Evolutionary conservation across 2,888 invertebrate genomes (phyloP).

Genomic region (Autographa pulchrina): DNA sequence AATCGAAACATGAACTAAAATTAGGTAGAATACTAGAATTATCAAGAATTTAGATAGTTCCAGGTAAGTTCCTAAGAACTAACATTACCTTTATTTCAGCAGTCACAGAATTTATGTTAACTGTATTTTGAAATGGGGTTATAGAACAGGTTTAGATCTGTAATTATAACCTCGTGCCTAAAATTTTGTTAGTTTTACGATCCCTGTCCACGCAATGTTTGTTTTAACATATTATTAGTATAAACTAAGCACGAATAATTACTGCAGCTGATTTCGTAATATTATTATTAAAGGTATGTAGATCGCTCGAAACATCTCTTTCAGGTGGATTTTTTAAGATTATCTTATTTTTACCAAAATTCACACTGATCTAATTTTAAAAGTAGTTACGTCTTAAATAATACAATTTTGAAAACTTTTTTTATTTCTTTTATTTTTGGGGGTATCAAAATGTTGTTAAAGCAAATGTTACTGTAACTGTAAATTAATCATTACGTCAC

Average conservation of each 20-base stretch:
- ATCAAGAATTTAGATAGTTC: not conserved
- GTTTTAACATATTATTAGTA: slow-evolving; percentile 12
- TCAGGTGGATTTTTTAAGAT: no score
- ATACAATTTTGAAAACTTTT: no score
- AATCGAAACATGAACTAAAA: not conserved
- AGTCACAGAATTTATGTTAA: slow-evolving; percentile 5
- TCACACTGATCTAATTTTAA: no score
- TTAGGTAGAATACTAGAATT: not conserved
- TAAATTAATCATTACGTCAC: no score
- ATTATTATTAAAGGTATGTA: no score
- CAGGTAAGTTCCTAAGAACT: not conserved
- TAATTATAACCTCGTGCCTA: slow-evolving; percentile 15
- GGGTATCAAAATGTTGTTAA: no score
- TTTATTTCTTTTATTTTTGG: no score
- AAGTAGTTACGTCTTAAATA: no score
- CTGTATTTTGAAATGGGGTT: not conserved
- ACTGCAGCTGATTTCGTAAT: no score
- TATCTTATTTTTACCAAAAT: no score
- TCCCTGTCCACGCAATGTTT: slow-evolving; percentile 33
- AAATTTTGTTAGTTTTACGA: slow-evolving; percentile 26
- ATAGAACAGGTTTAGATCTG: not conserved
- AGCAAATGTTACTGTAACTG: no score
- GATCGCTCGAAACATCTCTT: no score
- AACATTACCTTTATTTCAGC: not conserved
- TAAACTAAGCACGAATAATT: not conserved